A percentile compares a stretch with the other conserved stretches of the same genome.
Evolutionary conservation across 2,888 invertebrate species (phyloP).

Genomic region (Meiosimyza decipiens): DNA sequence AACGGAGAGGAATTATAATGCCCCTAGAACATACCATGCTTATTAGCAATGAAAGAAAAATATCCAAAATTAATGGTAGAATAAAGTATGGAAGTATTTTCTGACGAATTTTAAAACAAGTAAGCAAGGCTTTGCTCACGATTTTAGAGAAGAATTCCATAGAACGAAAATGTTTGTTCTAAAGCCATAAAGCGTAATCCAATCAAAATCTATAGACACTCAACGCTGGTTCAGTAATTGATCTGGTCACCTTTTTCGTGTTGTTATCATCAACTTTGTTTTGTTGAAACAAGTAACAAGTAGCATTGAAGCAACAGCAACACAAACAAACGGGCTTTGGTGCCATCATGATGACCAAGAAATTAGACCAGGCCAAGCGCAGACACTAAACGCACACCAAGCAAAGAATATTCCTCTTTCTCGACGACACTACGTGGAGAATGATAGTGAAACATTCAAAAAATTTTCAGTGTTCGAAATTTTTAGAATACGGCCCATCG

Average conservation of each 20-base stretch:
- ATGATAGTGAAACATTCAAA: neutral
- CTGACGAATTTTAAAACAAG: too few relatives aligned
- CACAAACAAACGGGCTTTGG: constrained; percentile 30
- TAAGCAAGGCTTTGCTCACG: too few relatives aligned
- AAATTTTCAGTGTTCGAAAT: constrained; percentile 13
- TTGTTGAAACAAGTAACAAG: neutral
- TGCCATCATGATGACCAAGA: constrained; percentile 32
- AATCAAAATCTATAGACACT: too few relatives aligned
- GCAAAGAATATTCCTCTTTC: neutral
- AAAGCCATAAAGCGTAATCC: too few relatives aligned
- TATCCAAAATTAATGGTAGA: too few relatives aligned
- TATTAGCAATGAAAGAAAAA: too few relatives aligned
- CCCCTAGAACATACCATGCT: too few relatives aligned
- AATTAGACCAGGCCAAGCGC: constrained; percentile 27
- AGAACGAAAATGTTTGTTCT: too few relatives aligned
- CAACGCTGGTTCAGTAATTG: neutral
- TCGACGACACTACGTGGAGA: too few relatives aligned
- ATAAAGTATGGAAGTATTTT: too few relatives aligned
- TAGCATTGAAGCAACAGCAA: constrained; percentile 17
- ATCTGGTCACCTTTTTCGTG: neutral
- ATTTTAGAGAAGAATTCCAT: too few relatives aligned
- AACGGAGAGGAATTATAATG: too few relatives aligned
- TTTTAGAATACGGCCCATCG: constrained; percentile 13
- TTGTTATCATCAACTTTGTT: neutral
- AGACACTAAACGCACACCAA: constrained; percentile 17